These are phyloP conservation scores for Prietella phreatophila DNA, from an alignment of 2,113 vertebrate species.

Conservation along the genomic window DNA sequence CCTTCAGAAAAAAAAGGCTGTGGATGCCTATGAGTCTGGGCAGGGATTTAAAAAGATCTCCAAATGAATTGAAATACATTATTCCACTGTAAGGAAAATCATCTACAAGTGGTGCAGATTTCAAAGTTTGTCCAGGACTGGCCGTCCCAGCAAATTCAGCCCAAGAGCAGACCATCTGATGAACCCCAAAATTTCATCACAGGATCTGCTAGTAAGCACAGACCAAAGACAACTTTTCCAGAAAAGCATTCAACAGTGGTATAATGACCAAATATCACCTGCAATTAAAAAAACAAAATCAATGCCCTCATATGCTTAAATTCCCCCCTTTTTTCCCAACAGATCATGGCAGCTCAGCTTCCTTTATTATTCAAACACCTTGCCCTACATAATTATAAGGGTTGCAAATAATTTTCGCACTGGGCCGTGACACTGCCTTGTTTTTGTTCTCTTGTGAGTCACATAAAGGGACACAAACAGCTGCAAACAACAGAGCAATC, in stretches of 20 bases:
- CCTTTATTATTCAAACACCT: conserved; percentile 46
- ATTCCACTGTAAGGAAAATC: too few relatives aligned
- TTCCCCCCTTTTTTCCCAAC: not conserved
- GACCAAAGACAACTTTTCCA: not conserved
- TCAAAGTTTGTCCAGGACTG: too few relatives aligned
- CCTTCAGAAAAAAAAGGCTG: too few relatives aligned
- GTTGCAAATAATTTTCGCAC: conserved; percentile 47
- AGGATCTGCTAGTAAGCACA: too few relatives aligned
- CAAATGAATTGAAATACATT: too few relatives aligned
- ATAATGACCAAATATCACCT: not conserved
- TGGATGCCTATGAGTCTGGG: too few relatives aligned
- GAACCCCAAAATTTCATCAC: too few relatives aligned
- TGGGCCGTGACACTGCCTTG: conserved; percentile 45
- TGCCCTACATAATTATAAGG: conserved; percentile 49
- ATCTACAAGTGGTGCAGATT: too few relatives aligned
- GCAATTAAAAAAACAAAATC: not conserved
- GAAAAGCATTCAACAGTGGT: not conserved
- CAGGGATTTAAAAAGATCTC: too few relatives aligned
- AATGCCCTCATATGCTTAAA: not conserved
- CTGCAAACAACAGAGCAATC: conserved; percentile 79
- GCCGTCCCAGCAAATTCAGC: too few relatives aligned
- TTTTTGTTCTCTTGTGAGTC: conserved; percentile 44
- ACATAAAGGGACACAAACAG: conserved; percentile 76
- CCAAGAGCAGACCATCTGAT: too few relatives aligned
- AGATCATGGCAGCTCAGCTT: conserved; percentile 16